Conservation (phyloP, 2,888 invertebrate species). For the Mechanitis mazaeus region DNA sequence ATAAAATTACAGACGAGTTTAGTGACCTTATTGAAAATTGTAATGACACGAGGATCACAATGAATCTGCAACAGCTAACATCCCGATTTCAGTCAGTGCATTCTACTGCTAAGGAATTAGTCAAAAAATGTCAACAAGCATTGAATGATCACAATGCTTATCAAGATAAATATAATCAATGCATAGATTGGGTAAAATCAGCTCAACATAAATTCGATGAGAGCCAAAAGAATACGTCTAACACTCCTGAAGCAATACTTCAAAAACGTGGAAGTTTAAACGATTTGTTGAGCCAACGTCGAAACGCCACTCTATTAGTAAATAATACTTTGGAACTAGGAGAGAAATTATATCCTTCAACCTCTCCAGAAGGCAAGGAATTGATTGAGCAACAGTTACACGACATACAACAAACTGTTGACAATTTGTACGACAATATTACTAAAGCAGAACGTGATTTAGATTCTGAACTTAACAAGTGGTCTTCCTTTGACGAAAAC, state of each 20-base stretch:
- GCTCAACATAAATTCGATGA: conserved; percentile 84
- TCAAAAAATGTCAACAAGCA: conserved; percentile 94
- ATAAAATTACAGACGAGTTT: conserved; percentile 90
- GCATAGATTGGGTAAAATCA: conserved; percentile 86
- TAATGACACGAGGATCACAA: conserved; percentile 90
- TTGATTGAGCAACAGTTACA: conserved; percentile 88
- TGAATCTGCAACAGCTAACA: conserved; percentile 91
- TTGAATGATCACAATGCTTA: conserved; percentile 87
- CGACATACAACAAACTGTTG: conserved; percentile 89
- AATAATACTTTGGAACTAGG: conserved; percentile 92
- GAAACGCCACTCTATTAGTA: conserved; percentile 83
- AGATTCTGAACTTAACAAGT: conserved; percentile 88
- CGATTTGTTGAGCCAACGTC: conserved; percentile 84
- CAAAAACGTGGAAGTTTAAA: conserved; percentile 83
- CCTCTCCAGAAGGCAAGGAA: conserved; percentile 91
- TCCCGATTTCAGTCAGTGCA: conserved; percentile 94
- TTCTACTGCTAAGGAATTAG: conserved; percentile 90
- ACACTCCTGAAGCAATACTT: conserved; percentile 81
- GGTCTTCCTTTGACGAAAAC: conserved; percentile 94
- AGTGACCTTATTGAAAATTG: conserved; percentile 90
- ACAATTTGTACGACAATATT: conserved; percentile 87
- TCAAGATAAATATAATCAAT: conserved; percentile 89
- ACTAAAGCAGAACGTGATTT: conserved; percentile 87
- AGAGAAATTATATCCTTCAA: conserved; percentile 90
- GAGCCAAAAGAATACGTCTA: conserved; percentile 79